Percentiles rank a stretch among this genome's conserved stretches.
Evolutionary conservation across 1,140 invertebrate genomes (phyloP).

Genomic region (Drosophila sproati): DNA sequence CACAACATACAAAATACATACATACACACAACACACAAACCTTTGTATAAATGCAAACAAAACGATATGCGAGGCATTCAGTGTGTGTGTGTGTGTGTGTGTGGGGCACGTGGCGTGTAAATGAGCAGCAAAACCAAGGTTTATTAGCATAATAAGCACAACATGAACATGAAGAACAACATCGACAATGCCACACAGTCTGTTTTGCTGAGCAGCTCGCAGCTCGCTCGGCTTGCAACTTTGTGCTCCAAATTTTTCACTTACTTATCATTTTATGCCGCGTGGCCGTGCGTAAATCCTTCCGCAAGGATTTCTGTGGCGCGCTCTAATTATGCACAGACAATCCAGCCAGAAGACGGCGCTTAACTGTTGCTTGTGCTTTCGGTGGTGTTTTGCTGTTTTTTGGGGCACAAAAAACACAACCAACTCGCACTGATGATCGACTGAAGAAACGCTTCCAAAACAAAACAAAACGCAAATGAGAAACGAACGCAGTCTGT

Average conservation of each 20-base stretch:
- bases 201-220: background rate
- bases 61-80: constrained; percentile 13
- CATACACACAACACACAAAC: constrained; percentile 1
- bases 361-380: constrained; percentile 15
- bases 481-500: too few relatives aligned
- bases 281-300: constrained; percentile 74
- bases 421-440: background rate
- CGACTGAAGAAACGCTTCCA: background rate
- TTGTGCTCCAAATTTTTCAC: constrained; percentile 27
- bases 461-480: too few relatives aligned
- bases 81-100: constrained; percentile 10
- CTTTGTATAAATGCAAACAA: background rate
- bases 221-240: too few relatives aligned
- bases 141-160: constrained; percentile 61
- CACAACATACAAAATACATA: background rate
- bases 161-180: constrained; percentile 4
- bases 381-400: too few relatives aligned
- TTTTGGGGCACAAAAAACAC: background rate
- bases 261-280: constrained; percentile 82
- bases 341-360: background rate
- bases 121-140: constrained; percentile 40
- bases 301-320: constrained; percentile 58
- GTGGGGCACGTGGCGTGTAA: constrained; percentile 38
- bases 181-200: constrained; percentile 17
- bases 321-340: constrained; percentile 44